Evolutionary conservation across 2,888 invertebrate species (phyloP).

Genomic region (Scrobipalpa atriplicella): DNA sequence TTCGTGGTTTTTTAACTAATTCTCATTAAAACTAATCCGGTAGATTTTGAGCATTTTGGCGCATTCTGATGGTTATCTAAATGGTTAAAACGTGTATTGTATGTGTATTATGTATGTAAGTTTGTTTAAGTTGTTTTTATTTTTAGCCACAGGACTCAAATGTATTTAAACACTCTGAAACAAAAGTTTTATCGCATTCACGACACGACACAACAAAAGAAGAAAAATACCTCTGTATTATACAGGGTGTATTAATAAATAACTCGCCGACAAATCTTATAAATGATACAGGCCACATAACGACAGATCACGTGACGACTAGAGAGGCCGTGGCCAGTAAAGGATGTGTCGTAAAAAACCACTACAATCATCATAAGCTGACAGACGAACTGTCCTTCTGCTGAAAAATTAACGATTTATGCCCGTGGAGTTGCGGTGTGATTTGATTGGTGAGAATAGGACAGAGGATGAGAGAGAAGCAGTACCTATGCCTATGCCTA

Average conservation of each 20-base stretch:
- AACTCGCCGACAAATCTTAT: conserved; percentile 60
- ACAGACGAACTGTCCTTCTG: conserved; percentile 43
- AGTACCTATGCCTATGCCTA: neutral
- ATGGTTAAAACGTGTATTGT: too few species aligned
- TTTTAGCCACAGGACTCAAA: too few species aligned
- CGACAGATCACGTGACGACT: conserved; percentile 51
- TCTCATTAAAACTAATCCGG: too few species aligned
- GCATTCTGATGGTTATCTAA: too few species aligned
- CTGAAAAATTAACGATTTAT: conserved; percentile 67
- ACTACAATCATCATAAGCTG: conserved; percentile 80
- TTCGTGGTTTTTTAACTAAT: too few species aligned
- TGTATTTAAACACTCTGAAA: too few species aligned
- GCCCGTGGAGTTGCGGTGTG: neutral
- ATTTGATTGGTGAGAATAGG: conserved; percentile 20
- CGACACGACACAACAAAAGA: too few species aligned
- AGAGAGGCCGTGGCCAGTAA: conserved; percentile 67
- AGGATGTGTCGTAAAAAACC: conserved; percentile 72
- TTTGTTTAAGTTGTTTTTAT: too few species aligned
- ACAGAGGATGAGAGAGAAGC: conserved; percentile 23
- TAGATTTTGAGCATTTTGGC: too few species aligned
- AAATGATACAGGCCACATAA: conserved; percentile 66
- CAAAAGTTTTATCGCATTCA: too few species aligned
- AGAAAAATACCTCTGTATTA: too few species aligned
- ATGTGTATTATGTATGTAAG: too few species aligned
- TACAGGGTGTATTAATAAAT: neutral